These are phyloP conservation scores for Zophobas morio DNA, from an alignment of 1,140 invertebrate species.

Conservation along the genomic window DNA sequence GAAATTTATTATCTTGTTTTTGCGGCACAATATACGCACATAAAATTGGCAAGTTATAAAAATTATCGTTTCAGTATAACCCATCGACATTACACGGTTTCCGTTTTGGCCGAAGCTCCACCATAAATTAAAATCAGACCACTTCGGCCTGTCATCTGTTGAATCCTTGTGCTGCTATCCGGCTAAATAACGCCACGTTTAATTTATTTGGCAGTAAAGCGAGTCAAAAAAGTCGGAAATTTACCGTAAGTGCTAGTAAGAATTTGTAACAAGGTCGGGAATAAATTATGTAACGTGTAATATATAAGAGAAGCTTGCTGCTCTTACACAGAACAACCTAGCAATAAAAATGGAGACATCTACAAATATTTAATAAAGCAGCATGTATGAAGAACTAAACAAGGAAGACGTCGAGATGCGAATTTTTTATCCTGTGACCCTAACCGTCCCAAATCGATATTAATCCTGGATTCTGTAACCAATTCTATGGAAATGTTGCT, in stretches of 20 bases:
- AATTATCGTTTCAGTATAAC: too few relatives aligned
- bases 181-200: too few relatives aligned
- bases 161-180: too few relatives aligned
- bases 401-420: not conserved
- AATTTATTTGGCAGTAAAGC: too few relatives aligned
- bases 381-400: slow-evolving; percentile 22
- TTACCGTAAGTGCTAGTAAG: not conserved
- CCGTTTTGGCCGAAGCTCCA: too few relatives aligned
- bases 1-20: too few relatives aligned
- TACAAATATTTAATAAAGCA: slow-evolving; percentile 36
- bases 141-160: too few relatives aligned
- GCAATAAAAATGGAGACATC: slow-evolving; percentile 38
- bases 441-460: slow-evolving; percentile 11
- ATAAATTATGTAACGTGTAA: slow-evolving; percentile 29
- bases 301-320: slow-evolving; percentile 6
- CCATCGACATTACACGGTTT: too few relatives aligned
- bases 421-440: slow-evolving; percentile 24
- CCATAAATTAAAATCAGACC: too few relatives aligned
- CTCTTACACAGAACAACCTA: slow-evolving; percentile 11
- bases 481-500: slow-evolving; percentile 1
- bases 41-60: too few relatives aligned
- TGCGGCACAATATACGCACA: too few relatives aligned
- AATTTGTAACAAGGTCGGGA: slow-evolving; percentile 3
- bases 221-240: too few relatives aligned
- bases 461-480: slow-evolving; percentile 20